Evolutionary conservation across 2,113 vertebrate species (phyloP).

Genomic region (Rhinogobius similis): DNA sequence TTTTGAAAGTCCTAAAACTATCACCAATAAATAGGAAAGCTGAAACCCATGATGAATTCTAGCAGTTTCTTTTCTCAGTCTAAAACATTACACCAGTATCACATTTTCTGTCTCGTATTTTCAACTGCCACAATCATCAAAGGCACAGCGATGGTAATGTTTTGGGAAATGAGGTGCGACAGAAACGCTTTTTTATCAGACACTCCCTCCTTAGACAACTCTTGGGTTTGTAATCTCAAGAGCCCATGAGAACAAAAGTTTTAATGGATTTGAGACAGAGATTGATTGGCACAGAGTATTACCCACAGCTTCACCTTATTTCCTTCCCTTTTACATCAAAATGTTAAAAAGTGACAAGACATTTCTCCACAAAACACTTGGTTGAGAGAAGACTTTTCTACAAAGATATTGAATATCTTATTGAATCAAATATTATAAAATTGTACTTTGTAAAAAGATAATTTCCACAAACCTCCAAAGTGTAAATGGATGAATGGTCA

Average conservation of each 20-base stretch:
- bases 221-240: constrained; percentile 43
- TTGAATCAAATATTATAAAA: no score
- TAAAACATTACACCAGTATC: background rate
- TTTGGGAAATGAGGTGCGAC: constrained; percentile 14
- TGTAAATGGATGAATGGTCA: constrained; percentile 44
- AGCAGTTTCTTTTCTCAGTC: background rate
- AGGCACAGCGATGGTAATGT: background rate
- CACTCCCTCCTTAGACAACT: constrained; percentile 34
- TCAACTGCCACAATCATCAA: background rate
- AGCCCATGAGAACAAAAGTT: constrained; percentile 42
- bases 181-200: constrained; percentile 21
- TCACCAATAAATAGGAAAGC: no score
- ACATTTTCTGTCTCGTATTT: background rate
- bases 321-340: constrained; percentile 34
- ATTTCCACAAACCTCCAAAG: constrained; percentile 30
- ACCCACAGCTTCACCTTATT: constrained; percentile 37
- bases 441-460: constrained; percentile 5
- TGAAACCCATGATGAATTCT: no score
- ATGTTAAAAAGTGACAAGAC: constrained; percentile 19
- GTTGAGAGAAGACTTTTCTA: no score
- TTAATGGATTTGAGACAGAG: constrained; percentile 57
- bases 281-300: constrained; percentile 51
- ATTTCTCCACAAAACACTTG: no score
- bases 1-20: background rate
- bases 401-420: background rate